phyloP scores from a whole-genome alignment of 2,113 vertebrate species.

The Hystrix brachyura region DNA sequence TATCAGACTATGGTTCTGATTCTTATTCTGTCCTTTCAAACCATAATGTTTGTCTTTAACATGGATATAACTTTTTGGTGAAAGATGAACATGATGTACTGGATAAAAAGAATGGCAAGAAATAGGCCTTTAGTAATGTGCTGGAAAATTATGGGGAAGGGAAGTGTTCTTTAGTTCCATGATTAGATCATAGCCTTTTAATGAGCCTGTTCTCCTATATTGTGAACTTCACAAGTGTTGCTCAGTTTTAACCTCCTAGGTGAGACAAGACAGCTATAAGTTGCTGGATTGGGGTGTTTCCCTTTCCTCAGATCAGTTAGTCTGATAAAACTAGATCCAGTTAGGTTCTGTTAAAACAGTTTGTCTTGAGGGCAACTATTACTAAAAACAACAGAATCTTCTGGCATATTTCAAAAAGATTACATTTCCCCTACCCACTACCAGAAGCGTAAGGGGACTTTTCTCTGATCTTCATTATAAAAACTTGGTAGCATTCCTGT shows the following conservation, averaged over 20 bases:
- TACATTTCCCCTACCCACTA: not conserved
- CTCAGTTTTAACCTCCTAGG: not conserved
- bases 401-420: not conserved
- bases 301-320: not conserved
- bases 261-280: not conserved
- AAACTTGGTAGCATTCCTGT: not conserved
- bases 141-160: not conserved
- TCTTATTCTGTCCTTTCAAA: not conserved
- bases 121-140: not conserved
- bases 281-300: not conserved
- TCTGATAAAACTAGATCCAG: not conserved
- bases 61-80: not conserved
- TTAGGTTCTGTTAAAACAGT: not conserved
- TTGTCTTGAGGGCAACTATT: not conserved
- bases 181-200: not conserved
- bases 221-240: not conserved
- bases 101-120: not conserved
- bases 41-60: not conserved
- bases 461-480: not conserved
- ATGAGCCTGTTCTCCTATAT: not conserved
- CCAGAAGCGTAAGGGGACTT: not conserved
- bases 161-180: not conserved
- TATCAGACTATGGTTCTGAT: not conserved
- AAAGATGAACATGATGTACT: not conserved
- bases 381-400: not conserved